Conservation (phyloP, 1,140 invertebrate species). For the Calephelis virginiensis region DNA sequence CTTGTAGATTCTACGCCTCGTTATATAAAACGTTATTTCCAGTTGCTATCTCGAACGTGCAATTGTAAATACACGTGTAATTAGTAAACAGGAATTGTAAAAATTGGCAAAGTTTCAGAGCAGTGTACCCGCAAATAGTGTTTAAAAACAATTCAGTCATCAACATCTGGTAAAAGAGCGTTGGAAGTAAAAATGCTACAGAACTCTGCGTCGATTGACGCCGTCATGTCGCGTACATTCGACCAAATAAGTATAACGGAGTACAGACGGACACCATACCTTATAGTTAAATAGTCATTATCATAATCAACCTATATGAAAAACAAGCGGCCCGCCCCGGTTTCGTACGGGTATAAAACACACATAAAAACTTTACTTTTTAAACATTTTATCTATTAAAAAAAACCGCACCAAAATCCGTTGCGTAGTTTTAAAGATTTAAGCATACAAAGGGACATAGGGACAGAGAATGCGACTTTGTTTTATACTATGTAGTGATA, state of each 20-base stretch:
- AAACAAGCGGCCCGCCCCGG: no score
- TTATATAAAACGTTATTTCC: conserved; percentile 2
- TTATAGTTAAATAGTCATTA: no score
- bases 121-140: conserved; percentile 3
- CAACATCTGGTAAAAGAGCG: conserved; percentile 14
- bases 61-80: conserved; percentile 9
- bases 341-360: no score
- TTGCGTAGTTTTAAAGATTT: no score
- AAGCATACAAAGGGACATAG: no score
- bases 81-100: conserved; percentile 17
- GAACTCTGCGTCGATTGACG: neutral
- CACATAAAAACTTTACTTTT: no score
- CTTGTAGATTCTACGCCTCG: neutral
- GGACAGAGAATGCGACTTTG: no score
- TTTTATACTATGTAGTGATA: no score
- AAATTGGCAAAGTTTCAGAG: conserved; percentile 15
- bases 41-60: conserved; percentile 8
- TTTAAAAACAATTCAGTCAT: conserved; percentile 14
- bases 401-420: no score
- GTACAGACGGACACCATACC: no score
- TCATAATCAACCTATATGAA: no score
- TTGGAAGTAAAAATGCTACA: neutral
- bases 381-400: no score
- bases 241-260: neutral
- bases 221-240: conserved; percentile 4